Base-by-base conservation (phyloP, 2,113 vertebrate genomes). In the Labeo catla region DNA sequence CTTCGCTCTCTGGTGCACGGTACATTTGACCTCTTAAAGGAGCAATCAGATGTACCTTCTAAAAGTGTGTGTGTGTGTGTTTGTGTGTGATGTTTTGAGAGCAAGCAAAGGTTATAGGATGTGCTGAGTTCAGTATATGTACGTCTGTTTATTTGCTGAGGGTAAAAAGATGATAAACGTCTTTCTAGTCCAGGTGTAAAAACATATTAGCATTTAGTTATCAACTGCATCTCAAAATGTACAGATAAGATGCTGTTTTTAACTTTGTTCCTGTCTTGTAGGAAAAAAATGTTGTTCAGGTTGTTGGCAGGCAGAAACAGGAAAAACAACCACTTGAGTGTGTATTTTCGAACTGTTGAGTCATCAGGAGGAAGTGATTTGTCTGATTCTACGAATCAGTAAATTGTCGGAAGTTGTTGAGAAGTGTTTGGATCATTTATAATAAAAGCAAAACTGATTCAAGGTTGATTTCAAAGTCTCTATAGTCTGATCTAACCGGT, bases 21-120 rank as follows among this genome's bases (percentile, higher is more conserved):
- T 74, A 76, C 83, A 78, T 87, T 87, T 87, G 88, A 89, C 88
- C 81, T 87, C 88, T 89, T 82, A 85, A 89, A 89, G 83, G 73
- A 59, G 23, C 86, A 47, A 87, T 85, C 78, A 61, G 66, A 72
- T 78, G 47, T 34, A 39, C 66, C 54, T 52, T 76, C 49, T 70
- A 36, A 59, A 12, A 19, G 45, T 68, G 19, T 36, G 50, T 47
- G 68, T 23, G 34, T 59, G 81, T 61, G 65, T 61, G 81, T 52
- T 66, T 72, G 49, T 50, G 43, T 28, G 78, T 39, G 8, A 54
- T 68, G 47, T 68, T 52, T 50, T 70, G 28, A 54, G 65, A 83
- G 43, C 61, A 45, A 5, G 43, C 34, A 49, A n/a, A 47, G 59
- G 79, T 81, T 80, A 61, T 45, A 43, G 43, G 12, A 45, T 81